Evolutionary conservation across 1,140 invertebrate genomes (phyloP).

Genomic region (Neodiprion lecontei): DNA sequence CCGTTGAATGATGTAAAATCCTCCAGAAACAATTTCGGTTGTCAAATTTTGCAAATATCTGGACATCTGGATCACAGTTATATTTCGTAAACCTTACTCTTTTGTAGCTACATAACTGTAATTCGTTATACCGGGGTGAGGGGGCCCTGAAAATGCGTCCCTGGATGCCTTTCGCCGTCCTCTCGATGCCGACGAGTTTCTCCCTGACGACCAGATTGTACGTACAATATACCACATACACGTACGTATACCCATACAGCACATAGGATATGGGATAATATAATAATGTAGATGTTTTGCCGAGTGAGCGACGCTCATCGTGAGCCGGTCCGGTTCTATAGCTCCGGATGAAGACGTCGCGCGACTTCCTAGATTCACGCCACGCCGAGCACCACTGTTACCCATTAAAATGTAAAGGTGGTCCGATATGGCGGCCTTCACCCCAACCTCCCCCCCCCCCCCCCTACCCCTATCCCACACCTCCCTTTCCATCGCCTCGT

Average conservation of each 20-base stretch:
- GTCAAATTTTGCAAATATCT: too few species aligned
- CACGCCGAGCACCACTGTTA: not conserved
- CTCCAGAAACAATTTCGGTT: too few species aligned
- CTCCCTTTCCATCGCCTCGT: not conserved
- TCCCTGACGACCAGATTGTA: too few species aligned
- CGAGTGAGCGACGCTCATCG: not conserved
- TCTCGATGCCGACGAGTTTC: not conserved
- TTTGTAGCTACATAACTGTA: too few species aligned
- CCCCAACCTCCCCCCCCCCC: not conserved
- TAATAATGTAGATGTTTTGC: not conserved
- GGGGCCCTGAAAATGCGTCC: not conserved
- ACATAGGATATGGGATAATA: not conserved
- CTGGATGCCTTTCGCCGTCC: not conserved
- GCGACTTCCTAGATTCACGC: not conserved
- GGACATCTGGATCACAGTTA: too few species aligned
- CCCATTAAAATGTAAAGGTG: conserved; percentile 7
- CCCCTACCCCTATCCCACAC: too few species aligned
- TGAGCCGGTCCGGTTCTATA: not conserved
- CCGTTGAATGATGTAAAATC: too few species aligned
- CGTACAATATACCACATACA: too few species aligned
- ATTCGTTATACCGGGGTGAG: not conserved
- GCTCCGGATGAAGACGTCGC: not conserved
- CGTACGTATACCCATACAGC: too few species aligned
- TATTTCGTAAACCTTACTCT: too few species aligned
- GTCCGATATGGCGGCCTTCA: conserved; percentile 3